Evolutionary conservation across 2,113 vertebrate genomes (phyloP), one percentile per base, ranked within the genome.

Genomic region (Stigmatopora argus): DNA sequence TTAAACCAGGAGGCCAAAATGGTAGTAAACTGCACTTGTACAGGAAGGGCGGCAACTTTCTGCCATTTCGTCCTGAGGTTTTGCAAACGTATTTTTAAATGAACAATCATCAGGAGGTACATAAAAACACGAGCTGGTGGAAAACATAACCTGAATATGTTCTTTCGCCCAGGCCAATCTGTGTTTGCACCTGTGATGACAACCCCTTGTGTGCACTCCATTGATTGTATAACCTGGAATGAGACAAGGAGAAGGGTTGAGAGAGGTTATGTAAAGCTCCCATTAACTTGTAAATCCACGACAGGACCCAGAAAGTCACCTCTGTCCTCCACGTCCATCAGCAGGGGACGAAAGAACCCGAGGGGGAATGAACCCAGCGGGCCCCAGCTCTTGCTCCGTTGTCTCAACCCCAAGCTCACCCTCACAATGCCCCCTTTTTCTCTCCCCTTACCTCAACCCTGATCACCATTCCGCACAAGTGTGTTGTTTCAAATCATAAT

Each of bases 401-500:
- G 86, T 91, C 91, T 94, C 91, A 89, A 70, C 67, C 59, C 73
- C 87, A 52, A 69, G 45, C 74, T 59, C 64, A 68, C 71, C 66
- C 48, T 62, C 66, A 75, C 64, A 66, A 62, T 66, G 52, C 62
- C 63, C 46, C 67, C 68, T 47, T 57, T 65, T 70, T 66, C 15
- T 60, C 26, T 62, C 62, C 66, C 53, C 72, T 67, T 81, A 87
- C 92, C 91, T 93, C 91, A 89, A 67, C 62, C 60, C 75, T 87
- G 92, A 92, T 90, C 92, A 93, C 91, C 92, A 91, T 93, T 93
- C 92, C 90, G 86, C 93, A 92, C 93, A 94, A 93, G 92, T 94
- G 59, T 92, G 92, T 95, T 95, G 93, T 94, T 94, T 94, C 94
- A 95, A 96, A 95, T 96, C 94, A 94, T 96, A 95, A 96, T 94